Base-by-base conservation (phyloP, 2,888 invertebrate genomes). In the Drosophila nr. perissopoda region DNA sequence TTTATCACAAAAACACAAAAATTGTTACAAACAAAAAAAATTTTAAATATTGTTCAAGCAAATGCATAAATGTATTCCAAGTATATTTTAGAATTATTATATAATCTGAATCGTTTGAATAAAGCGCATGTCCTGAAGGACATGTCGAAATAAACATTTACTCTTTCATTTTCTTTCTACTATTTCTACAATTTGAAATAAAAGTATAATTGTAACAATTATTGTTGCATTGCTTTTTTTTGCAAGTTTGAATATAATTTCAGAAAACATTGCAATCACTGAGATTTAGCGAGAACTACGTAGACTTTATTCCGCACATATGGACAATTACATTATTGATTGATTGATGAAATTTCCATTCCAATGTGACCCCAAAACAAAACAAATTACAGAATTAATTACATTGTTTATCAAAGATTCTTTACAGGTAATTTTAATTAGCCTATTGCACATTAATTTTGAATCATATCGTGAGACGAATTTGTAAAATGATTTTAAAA, bases 61-160 rank as follows among this genome's bases (percentile, higher is more conserved):
- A 78, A 76, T 74, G 68, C 65, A 76, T 65, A 73, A 65, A 80
- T 68, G 73, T 76, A 78, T 78, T 73, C 67, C 71, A 77, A 38
- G 59, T 72, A 86, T 67, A 66, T 70, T 70, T 59, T 42, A 82
- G 25, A 54, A 45, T 36, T 63, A 73, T 42, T 49, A 65, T 69
- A 60, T 48, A 69, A 33, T 67, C 66, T 31, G 68, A 78, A 80
- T 78, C 64, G 53, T 73, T 73, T 76, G 7, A 84, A 84, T 82
- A 89, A 83, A 84, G 70, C 21, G 59, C 81, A 74, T 80, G 87
- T 49, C 42, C 45, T 16, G 4, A 67, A 48, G 48, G 69, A 31
- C 84, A 66, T 84, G 78, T 63, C 67, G 71, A 84, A 84, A 80
- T 71, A 70, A 70, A 78, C 25, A 42, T 36, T 54, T 16, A 0